Base-by-base conservation (phyloP, 2,797 vertebrate species). In the Pseudotriccus pelzelni region DNA sequence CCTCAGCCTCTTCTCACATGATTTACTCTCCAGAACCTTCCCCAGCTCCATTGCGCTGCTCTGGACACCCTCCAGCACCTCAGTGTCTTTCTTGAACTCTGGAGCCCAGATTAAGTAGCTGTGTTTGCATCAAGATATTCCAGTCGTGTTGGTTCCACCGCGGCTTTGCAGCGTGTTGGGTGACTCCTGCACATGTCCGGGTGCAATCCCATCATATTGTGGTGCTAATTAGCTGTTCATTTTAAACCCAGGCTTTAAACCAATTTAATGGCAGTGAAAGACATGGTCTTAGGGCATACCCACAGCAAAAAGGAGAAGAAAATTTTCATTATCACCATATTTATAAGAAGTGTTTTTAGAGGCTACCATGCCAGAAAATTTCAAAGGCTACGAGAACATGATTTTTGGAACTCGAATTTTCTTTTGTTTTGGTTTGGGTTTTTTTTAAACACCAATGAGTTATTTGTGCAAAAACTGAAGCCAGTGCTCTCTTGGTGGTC, bases 61-160 rank as follows among this genome's bases (percentile, higher is more conserved):
- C 84, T 79, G 59, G n/a, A 64, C 19, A 28, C 6, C 15, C 13
- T 56, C 36, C 66, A 64, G 58, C 50, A 36, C 43, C 27, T 43
- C 43, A 16, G 5, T 32, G 14, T 43, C 12, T 49, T 36, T 37
- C 36, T 27, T n/a, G 19, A 28, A 50, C 36, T 28, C 43, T 37
- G 18, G 21, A 12, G 19, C 39, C 9, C 64, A 55, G 36, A 41
- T 27, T 8, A 49, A 19, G 22, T 8, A 68, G n/a, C 30, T 60
- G 30, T 0, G 0, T 14, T 66, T 85, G 4, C 28, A 64, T 28
- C 6, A 9, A 34, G 20, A 47, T 27, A 62, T 28, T 70, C 36
- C 50, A 44, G 22, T 19, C 5, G 7, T 0, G 0, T 19, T 67
- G 37, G 14, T 21, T 21, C 20, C 32, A 32, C 10, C 2, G 0